Evolutionary conservation across 2,113 vertebrate species (phyloP).

Genomic region (Monarcha castaneiventris): DNA sequence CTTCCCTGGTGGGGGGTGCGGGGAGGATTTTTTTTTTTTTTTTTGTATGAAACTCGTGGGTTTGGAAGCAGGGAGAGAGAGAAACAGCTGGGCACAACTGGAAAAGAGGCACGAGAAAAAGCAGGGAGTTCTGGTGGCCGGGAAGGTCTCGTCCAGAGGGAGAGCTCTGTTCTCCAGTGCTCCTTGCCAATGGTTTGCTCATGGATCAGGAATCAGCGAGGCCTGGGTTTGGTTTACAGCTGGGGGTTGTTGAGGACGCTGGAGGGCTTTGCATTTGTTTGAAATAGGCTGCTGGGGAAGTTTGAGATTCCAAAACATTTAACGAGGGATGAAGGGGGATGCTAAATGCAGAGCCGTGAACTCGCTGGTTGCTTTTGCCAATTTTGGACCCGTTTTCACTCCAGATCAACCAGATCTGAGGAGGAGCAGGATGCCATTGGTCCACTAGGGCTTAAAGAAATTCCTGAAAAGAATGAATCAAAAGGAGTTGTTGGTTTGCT

Average conservation of each 20-base stretch:
- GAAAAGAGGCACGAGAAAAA: background rate
- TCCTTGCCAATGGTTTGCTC: background rate
- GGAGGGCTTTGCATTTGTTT: conserved; percentile 12
- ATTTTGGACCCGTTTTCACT: background rate
- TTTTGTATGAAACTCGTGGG: background rate
- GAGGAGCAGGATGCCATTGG: background rate
- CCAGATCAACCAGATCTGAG: background rate
- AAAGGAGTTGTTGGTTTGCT: background rate
- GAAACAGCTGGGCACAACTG: conserved; percentile 21
- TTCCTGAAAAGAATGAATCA: background rate
- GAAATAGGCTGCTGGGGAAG: conserved; percentile 1
- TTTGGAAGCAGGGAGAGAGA: conserved; percentile 6
- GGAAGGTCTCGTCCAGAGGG: background rate
- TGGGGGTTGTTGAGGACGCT: conserved; percentile 10
- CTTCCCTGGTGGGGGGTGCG: conserved; percentile 60
- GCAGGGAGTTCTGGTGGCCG: background rate
- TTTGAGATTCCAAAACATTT: conserved; percentile 34
- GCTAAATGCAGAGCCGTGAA: conserved; percentile 24
- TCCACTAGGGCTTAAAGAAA: background rate
- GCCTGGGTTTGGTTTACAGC: conserved; percentile 17
- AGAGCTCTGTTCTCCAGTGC: background rate
- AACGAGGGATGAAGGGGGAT: background rate
- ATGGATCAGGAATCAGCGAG: background rate
- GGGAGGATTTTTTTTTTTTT: no score
- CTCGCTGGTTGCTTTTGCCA: background rate